Percentiles rank a stretch among this genome's conserved stretches.
phyloP scores from a whole-genome alignment of 2,113 vertebrate species.

The Leptobrachium ailaonicum region DNA sequence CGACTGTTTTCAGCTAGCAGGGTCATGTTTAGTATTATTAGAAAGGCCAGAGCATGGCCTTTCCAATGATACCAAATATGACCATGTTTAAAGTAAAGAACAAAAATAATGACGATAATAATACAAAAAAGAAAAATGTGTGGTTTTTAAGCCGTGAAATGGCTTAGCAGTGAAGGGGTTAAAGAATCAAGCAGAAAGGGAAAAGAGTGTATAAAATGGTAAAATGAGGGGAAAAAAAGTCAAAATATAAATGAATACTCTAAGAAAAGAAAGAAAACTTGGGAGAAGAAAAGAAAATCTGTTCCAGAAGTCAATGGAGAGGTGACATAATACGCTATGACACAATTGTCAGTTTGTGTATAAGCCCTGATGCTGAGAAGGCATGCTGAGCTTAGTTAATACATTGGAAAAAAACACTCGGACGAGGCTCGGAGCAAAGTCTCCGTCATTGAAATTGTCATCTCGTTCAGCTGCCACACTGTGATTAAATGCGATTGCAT shows the following conservation, averaged over 20 bases:
- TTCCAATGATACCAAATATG: no score
- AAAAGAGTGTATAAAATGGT: no score
- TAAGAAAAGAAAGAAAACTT: not conserved
- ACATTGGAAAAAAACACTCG: conserved; percentile 53
- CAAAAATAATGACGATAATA: no score
- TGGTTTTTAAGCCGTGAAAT: no score
- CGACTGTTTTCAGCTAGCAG: no score
- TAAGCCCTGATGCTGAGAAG: conserved; percentile 50
- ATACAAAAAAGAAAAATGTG: no score
- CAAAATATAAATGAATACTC: not conserved
- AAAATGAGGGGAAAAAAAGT: not conserved
- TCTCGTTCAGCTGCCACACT: conserved; percentile 27
- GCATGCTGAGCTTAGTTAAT: conserved; percentile 55
- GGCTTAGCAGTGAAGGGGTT: no score
- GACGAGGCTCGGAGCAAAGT: conserved; percentile 29
- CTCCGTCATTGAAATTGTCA: conserved; percentile 51
- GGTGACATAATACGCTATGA: conserved; percentile 59
- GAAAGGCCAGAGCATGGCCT: no score
- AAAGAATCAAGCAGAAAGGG: no score
- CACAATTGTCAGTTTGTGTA: conserved; percentile 61
- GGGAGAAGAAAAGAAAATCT: conserved; percentile 38
- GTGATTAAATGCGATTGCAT: conserved; percentile 35
- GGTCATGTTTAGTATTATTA: no score
- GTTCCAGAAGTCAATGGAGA: conserved; percentile 39
- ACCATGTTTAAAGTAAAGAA: no score